Evolutionary conservation across 1,140 invertebrate species (phyloP).

Genomic region (Teleogryllus occipitalis): DNA sequence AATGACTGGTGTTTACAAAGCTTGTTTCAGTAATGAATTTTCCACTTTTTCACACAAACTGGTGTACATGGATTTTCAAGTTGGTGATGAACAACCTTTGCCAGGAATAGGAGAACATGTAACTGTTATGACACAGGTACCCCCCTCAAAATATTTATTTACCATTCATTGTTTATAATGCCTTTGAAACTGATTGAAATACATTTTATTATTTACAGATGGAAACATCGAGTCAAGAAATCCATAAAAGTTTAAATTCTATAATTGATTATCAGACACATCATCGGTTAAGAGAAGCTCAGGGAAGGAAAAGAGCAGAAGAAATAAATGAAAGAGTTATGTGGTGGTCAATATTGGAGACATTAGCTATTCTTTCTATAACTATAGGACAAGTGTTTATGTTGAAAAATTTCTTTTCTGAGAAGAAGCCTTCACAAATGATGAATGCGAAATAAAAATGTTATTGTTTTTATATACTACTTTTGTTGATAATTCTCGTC

Average conservation of each 20-base stretch:
- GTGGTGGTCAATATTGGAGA: constrained; percentile 87
- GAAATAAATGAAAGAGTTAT: constrained; percentile 89
- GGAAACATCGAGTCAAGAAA: constrained; percentile 80
- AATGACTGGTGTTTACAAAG: constrained; percentile 67
- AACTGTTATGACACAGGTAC: constrained; percentile 90
- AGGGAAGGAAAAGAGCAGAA: constrained; percentile 88
- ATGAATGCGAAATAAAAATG: constrained; percentile 9
- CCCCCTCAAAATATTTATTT: constrained; percentile 21
- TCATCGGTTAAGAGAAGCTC: constrained; percentile 87
- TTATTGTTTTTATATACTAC: background rate
- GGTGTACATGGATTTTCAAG: constrained; percentile 97
- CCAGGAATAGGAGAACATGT: constrained; percentile 81
- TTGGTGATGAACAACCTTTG: constrained; percentile 81
- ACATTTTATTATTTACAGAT: constrained; percentile 51
- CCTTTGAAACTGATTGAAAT: background rate
- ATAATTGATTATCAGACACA: constrained; percentile 94
- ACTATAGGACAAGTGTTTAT: constrained; percentile 84
- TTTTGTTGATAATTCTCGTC: background rate
- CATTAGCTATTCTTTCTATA: constrained; percentile 72
- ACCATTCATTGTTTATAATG: background rate
- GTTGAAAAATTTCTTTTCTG: constrained; percentile 91
- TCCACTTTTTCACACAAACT: constrained; percentile 99
- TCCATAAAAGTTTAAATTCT: constrained; percentile 78
- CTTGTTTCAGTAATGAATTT: constrained; percentile 99
- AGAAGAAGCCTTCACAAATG: constrained; percentile 55